Evolutionary conservation across 2,888 invertebrate species (phyloP).

Genomic region (Antheraea assamensis): DNA sequence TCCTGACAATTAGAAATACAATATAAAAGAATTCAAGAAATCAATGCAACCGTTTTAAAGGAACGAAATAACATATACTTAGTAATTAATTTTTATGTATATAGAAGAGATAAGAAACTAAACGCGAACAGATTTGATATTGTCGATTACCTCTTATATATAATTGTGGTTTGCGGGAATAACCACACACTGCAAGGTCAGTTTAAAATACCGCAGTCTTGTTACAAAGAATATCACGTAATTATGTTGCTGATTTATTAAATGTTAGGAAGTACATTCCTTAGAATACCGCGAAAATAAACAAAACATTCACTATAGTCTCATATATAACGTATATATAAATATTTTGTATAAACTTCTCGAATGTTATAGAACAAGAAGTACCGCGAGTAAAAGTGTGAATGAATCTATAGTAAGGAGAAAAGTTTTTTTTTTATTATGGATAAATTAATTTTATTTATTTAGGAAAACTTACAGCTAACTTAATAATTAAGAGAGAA

Average conservation of each 20-base stretch:
- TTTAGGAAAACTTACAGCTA: too few species aligned
- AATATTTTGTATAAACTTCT: too few species aligned
- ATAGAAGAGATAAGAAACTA: background rate
- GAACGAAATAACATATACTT: too few species aligned
- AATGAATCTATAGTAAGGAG: background rate
- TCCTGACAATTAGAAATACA: too few species aligned
- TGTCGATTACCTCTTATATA: slow-evolving; percentile 13
- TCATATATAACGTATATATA: background rate
- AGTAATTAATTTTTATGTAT: background rate
- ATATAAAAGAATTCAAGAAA: too few species aligned
- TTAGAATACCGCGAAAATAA: background rate
- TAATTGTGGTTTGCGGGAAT: slow-evolving; percentile 21
- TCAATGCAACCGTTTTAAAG: too few species aligned
- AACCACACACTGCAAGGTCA: slow-evolving; percentile 19
- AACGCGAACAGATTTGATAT: background rate
- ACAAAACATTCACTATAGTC: background rate
- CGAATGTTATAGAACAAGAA: background rate
- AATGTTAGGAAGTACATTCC: slow-evolving; percentile 7
- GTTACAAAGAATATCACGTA: background rate
- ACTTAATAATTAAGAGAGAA: too few species aligned
- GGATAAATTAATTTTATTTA: too few species aligned
- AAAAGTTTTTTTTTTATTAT: too few species aligned
- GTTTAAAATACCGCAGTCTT: background rate
- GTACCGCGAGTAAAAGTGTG: background rate
- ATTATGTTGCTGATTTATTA: slow-evolving; percentile 12